Evolutionary conservation across 2,113 vertebrate genomes (phyloP).

Genomic region (Parus major): DNA sequence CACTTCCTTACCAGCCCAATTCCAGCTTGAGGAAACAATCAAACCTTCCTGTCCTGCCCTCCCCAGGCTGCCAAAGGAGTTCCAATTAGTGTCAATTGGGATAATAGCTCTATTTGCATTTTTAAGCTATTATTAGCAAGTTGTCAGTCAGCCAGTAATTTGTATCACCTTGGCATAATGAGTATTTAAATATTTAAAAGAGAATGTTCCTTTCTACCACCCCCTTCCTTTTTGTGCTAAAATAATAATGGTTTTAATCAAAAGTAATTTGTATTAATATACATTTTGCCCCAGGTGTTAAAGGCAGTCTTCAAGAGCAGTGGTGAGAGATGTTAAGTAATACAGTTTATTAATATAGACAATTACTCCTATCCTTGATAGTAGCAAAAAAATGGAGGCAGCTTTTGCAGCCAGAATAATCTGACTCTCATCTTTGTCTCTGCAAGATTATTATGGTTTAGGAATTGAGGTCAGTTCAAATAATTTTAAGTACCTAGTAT

Average conservation of each 20-base stretch:
- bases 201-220: slow-evolving; percentile 37
- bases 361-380: not conserved
- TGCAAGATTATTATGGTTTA: not conserved
- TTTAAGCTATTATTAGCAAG: slow-evolving; percentile 60
- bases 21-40: slow-evolving; percentile 45
- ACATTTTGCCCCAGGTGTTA: slow-evolving; percentile 57
- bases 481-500: not conserved
- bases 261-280: slow-evolving; percentile 63
- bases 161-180: slow-evolving; percentile 47
- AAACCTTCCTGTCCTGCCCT: slow-evolving; percentile 56
- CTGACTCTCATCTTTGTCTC: not conserved
- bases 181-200: slow-evolving; percentile 62
- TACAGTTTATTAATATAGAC: not conserved
- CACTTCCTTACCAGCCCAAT: not conserved
- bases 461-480: not conserved
- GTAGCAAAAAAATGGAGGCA: not conserved
- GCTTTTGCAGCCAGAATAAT: not conserved
- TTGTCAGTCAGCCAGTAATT: slow-evolving; percentile 66
- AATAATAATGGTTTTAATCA: slow-evolving; percentile 65
- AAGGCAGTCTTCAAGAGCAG: slow-evolving; percentile 9
- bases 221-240: slow-evolving; percentile 56
- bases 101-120: slow-evolving; percentile 61
- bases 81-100: slow-evolving; percentile 57
- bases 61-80: slow-evolving; percentile 40
- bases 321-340: slow-evolving; percentile 5